Base-by-base conservation (phyloP, 2,888 invertebrate genomes). In the Nipponacmea schrenckii region DNA sequence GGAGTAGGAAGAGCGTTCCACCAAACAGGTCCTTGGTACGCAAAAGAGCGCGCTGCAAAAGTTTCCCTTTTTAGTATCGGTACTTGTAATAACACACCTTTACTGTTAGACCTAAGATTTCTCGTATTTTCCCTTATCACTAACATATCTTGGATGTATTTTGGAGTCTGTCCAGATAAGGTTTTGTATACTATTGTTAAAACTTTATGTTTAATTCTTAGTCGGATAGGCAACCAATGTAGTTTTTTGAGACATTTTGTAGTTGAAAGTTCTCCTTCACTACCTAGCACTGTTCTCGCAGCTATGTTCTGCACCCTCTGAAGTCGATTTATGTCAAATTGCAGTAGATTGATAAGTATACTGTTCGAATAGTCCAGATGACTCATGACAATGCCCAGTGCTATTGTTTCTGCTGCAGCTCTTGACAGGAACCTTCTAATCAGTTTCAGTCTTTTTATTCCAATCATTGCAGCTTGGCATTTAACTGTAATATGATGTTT, bases 301-400 rank as follows among this genome's bases (percentile, higher is more conserved):
- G n/a, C n/a, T n/a, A n/a, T n/a, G n/a, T n/a, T n/a, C n/a, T n/a
- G n/a, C n/a, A n/a, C n/a, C n/a, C n/a, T n/a, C n/a, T n/a, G n/a
- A n/a, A n/a, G n/a, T n/a, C n/a, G n/a, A n/a, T n/a, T n/a, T n/a
- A n/a, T n/a, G n/a, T n/a, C n/a, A n/a, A n/a, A n/a, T n/a, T n/a
- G n/a, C n/a, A n/a, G n/a, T n/a, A n/a, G n/a, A n/a, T n/a, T n/a
- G n/a, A n/a, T n/a, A n/a, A n/a, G n/a, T n/a, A n/a, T n/a, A n/a
- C n/a, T n/a, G n/a, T n/a, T n/a, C n/a, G n/a, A n/a, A n/a, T n/a
- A n/a, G n/a, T n/a, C n/a, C n/a, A n/a, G n/a, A n/a, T n/a, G n/a
- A n/a, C n/a, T n/a, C n/a, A 56, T 56, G n/a, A 56, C 56, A 56
- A 56, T 56, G n/a, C 56, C 56, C 20, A 20, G 20, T 56, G 56